phyloP scores from a whole-genome alignment of 1,140 invertebrate genomes.

The Frieseomelitta varia region DNA sequence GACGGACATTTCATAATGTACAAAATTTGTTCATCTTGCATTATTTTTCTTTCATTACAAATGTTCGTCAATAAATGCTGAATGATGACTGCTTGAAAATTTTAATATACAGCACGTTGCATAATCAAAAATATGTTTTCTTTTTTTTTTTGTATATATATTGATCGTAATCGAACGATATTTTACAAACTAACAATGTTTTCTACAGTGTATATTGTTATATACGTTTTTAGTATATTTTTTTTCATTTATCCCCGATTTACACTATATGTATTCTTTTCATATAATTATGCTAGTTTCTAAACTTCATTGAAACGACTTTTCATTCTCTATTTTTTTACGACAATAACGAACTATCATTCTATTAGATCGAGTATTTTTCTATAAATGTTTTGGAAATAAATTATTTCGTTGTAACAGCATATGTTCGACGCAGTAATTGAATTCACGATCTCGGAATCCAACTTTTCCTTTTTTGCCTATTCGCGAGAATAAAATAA shows the following conservation, averaged over 20 bases:
- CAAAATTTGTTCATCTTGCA: background rate
- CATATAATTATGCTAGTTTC: conserved; percentile 11
- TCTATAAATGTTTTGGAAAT: conserved; percentile 19
- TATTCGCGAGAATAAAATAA: background rate
- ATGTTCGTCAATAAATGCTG: conserved; percentile 20
- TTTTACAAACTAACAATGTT: conserved; percentile 16
- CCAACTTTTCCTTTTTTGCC: background rate
- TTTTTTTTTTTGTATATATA: conserved; percentile 20
- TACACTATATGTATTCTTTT: conserved; percentile 5
- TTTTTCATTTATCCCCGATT: background rate
- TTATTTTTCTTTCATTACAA: background rate
- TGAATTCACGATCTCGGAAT: conserved; percentile 19
- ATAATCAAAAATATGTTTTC: conserved; percentile 19
- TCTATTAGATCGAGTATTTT: conserved; percentile 47
- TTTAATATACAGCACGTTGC: background rate
- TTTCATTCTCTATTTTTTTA: background rate
- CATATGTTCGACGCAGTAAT: conserved; percentile 8
- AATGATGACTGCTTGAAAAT: conserved; percentile 3
- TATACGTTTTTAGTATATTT: background rate
- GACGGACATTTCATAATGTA: background rate
- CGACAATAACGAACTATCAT: conserved; percentile 14
- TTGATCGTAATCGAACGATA: background rate
- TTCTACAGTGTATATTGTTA: conserved; percentile 7
- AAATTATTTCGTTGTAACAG: conserved; percentile 9
- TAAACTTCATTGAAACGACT: background rate